Percentiles rank a stretch among this genome's conserved stretches.
Evolutionary conservation across 2,797 vertebrate genomes (phyloP).

Genomic region (Eurystomus glaucurus): DNA sequence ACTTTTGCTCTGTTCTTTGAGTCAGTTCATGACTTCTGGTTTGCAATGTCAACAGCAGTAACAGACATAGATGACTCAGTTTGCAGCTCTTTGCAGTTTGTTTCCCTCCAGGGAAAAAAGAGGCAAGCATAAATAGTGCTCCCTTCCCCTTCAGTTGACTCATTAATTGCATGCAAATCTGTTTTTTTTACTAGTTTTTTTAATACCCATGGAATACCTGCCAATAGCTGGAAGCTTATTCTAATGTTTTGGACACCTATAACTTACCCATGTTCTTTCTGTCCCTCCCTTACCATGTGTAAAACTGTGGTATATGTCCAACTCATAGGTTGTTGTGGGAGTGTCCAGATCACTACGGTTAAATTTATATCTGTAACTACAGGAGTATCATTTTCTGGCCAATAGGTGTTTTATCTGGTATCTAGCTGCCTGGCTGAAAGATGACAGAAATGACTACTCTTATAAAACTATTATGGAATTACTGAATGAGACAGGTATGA

Average conservation of each 20-base stretch:
- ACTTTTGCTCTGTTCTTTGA: background rate
- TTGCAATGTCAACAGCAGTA: background rate
- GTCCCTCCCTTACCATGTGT: background rate
- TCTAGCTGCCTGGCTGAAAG: background rate
- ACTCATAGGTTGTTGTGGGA: background rate
- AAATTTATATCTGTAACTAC: background rate
- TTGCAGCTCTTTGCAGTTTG: background rate
- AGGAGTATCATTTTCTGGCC: background rate
- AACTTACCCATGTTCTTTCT: background rate
- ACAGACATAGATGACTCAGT: background rate
- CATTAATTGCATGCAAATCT: background rate
- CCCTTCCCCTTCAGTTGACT: background rate
- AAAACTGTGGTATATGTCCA: background rate
- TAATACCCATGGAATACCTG: background rate
- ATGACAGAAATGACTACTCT: background rate
- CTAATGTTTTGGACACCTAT: background rate
- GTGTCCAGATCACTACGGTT: background rate
- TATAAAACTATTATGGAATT: background rate
- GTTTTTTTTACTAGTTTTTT: background rate
- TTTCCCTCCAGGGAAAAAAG: background rate
- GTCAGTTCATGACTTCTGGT: background rate
- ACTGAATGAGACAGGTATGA: background rate
- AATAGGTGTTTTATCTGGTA: background rate
- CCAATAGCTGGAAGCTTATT: background rate
- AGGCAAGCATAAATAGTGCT: background rate